Conservation (phyloP, 2,888 invertebrate genomes). For the Amiota mariae region DNA sequence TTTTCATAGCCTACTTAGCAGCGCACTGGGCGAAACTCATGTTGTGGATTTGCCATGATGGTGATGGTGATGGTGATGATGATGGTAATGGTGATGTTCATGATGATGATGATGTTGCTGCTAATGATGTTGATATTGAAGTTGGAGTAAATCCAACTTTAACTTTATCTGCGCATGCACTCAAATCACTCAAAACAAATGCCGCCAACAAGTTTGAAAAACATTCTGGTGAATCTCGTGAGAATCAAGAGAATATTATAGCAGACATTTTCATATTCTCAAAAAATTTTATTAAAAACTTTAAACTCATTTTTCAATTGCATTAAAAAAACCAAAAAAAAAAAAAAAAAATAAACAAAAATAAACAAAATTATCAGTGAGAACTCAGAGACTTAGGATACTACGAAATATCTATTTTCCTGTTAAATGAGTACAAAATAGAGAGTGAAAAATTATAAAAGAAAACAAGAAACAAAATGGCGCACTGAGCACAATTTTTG, state of each 20-base stretch:
- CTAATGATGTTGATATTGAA: slow-evolving; percentile 48
- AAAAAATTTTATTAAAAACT: background rate
- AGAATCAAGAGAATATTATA: too few relatives aligned
- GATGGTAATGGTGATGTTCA: slow-evolving; percentile 48
- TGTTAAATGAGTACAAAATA: slow-evolving; percentile 4
- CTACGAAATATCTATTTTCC: too few relatives aligned
- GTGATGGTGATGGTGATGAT: too few relatives aligned
- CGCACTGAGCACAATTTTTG: slow-evolving; percentile 18
- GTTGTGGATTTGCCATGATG: too few relatives aligned
- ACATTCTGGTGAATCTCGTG: too few relatives aligned
- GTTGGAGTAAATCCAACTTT: slow-evolving; percentile 6
- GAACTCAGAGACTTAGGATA: too few relatives aligned
- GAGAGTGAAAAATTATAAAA: background rate
- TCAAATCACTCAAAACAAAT: background rate
- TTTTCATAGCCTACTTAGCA: slow-evolving; percentile 65
- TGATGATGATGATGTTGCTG: too few relatives aligned
- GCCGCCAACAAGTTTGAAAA: too few relatives aligned
- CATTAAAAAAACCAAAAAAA: too few relatives aligned
- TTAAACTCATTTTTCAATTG: slow-evolving; percentile 8
- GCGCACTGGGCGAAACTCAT: slow-evolving; percentile 49
- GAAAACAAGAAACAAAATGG: slow-evolving; percentile 30
- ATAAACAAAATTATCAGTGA: too few relatives aligned
- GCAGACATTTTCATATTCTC: background rate
- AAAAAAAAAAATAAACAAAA: too few relatives aligned
- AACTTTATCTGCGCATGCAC: slow-evolving; percentile 1